Evolutionary conservation across 2,113 vertebrate species (phyloP).

Genomic region (Pachycephala philippinensis): DNA sequence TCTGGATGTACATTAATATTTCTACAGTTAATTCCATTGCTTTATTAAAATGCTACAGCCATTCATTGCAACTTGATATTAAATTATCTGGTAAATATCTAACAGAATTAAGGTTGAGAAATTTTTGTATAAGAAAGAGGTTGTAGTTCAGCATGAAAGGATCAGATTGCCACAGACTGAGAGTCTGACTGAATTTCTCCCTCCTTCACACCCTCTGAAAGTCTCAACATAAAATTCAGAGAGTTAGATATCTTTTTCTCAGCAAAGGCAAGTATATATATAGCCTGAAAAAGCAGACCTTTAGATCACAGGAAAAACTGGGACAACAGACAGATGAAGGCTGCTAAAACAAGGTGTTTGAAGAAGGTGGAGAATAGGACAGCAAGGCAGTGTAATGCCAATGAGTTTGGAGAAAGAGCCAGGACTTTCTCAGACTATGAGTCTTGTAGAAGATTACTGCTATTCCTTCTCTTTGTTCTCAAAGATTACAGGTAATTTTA

Average conservation of each 20-base stretch:
- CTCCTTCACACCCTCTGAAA: not conserved
- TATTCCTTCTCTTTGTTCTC: not conserved
- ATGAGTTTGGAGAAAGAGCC: not conserved
- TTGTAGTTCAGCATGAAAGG: slow-evolving; percentile 14
- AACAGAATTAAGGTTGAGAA: slow-evolving; percentile 49
- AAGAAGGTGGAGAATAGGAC: not conserved
- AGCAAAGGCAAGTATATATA: not conserved
- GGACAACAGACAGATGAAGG: not conserved
- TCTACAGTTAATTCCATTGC: slow-evolving; percentile 25
- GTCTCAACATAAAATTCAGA: not conserved
- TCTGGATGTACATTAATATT: not conserved
- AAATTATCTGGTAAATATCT: slow-evolving; percentile 35
- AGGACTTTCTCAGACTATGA: not conserved
- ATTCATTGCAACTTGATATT: slow-evolving; percentile 42
- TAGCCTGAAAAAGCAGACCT: not conserved
- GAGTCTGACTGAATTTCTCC: slow-evolving; percentile 1
- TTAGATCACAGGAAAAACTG: not conserved
- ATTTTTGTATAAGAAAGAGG: slow-evolving; percentile 51
- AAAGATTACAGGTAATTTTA: not conserved
- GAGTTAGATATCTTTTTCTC: not conserved
- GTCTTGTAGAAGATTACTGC: not conserved
- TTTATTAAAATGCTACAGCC: slow-evolving; percentile 46
- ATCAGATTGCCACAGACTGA: slow-evolving; percentile 30
- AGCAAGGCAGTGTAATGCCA: not conserved
- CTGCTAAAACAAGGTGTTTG: not conserved